phyloP scores from a whole-genome alignment of 1,140 invertebrate genomes.

The Aphelenchoides fujianensis region DNA sequence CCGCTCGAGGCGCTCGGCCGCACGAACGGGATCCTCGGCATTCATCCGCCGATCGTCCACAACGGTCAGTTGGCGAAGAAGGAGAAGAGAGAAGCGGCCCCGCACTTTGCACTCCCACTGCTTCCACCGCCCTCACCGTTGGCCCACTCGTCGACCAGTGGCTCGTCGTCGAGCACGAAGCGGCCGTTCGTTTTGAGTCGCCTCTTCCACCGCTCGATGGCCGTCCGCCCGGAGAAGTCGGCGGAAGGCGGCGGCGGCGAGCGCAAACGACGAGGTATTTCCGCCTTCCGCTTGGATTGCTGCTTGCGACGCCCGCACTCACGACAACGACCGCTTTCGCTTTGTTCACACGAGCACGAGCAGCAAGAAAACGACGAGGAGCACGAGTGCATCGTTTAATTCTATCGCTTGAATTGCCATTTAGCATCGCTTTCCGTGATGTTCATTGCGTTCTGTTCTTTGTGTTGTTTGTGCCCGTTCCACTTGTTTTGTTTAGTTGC shows the following conservation, averaged over 20 bases:
- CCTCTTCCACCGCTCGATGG: too few species aligned
- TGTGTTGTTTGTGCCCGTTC: not conserved
- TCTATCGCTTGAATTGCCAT: too few species aligned
- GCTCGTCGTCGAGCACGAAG: not conserved
- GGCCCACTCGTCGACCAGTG: not conserved
- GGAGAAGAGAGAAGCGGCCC: too few species aligned
- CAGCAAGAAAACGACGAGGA: too few species aligned
- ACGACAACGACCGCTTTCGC: not conserved
- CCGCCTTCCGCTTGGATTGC: not conserved
- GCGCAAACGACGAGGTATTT: not conserved
- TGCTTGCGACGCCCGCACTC: not conserved
- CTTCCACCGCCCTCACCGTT: not conserved
- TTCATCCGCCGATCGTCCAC: too few species aligned
- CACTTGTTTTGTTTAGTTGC: not conserved
- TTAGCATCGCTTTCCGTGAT: not conserved
- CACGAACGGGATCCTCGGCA: too few species aligned
- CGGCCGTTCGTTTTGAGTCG: not conserved
- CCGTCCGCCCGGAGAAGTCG: too few species aligned
- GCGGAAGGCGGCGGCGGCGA: not conserved
- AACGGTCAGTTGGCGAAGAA: too few species aligned
- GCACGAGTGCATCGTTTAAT: too few species aligned
- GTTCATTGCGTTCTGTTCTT: not conserved
- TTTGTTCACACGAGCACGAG: not conserved
- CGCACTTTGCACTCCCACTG: too few species aligned
- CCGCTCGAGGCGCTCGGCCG: not conserved